phyloP scores from a whole-genome alignment of 2,888 invertebrate genomes.

The Sinhomidia bicolor region DNA sequence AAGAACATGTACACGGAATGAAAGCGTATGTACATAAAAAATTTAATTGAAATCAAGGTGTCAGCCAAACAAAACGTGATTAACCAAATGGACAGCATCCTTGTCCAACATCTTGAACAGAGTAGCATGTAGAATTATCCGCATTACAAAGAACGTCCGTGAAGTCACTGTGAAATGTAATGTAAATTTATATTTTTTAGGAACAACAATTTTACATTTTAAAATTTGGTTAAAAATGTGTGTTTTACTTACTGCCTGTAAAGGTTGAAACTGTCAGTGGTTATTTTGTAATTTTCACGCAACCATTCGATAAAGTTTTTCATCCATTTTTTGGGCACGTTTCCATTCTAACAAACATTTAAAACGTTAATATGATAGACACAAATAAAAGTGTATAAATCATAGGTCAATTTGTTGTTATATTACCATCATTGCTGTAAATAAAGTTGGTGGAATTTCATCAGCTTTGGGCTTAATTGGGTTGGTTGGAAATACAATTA shows the following conservation, averaged over 20 bases:
- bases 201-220: too few species aligned
- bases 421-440: conserved; percentile 54
- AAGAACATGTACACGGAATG: conserved; percentile 55
- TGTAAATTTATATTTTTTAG: not conserved
- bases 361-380: not conserved
- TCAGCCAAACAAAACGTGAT: not conserved
- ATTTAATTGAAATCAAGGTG: not conserved
- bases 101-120: conserved; percentile 60
- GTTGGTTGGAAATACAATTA: conserved; percentile 12
- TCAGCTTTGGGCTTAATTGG: conserved; percentile 41
- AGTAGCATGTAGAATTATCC: conserved; percentile 26
- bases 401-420: not conserved
- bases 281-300: conserved; percentile 3
- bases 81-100: conserved; percentile 75
- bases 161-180: not conserved
- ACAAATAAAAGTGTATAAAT: not conserved
- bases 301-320: conserved; percentile 70
- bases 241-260: conserved; percentile 59
- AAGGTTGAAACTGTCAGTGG: not conserved
- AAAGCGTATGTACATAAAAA: not conserved
- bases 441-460: conserved; percentile 50
- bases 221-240: not conserved
- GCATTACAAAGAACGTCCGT: conserved; percentile 8
- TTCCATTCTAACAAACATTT: conserved; percentile 68
- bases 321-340: conserved; percentile 66